These are phyloP conservation scores for Clusia tigrina DNA, from an alignment of 2,888 invertebrate genomes.

Conservation along the genomic window DNA sequence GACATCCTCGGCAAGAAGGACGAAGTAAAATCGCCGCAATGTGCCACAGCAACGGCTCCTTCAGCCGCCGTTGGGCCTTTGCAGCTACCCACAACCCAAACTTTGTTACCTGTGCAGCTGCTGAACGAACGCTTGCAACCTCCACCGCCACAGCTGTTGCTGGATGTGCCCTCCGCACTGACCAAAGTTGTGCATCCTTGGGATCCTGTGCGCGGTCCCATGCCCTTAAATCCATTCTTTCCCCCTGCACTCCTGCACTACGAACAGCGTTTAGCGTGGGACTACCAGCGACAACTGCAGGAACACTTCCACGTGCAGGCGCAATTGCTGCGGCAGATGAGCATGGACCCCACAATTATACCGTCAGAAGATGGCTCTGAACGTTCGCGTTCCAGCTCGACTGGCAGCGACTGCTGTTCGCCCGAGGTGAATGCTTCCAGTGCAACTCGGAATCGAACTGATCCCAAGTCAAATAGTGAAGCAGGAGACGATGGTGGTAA, in stretches of 20 bases:
- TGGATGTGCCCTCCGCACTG: slow-evolving; percentile 13
- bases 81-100: slow-evolving; percentile 7
- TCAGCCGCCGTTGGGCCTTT: slow-evolving; percentile 1
- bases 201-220: slow-evolving; percentile 64
- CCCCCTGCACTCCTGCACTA: slow-evolving; percentile 70
- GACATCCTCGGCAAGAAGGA: slow-evolving; percentile 83
- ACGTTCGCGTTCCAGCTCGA: slow-evolving; percentile 72
- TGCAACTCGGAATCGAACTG: slow-evolving; percentile 42
- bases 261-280: slow-evolving; percentile 71
- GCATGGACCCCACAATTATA: slow-evolving; percentile 61
- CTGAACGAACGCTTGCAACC: slow-evolving; percentile 22
- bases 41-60: slow-evolving; percentile 11
- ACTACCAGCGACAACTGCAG: slow-evolving; percentile 68
- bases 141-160: not conserved
- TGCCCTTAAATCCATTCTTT: slow-evolving; percentile 58
- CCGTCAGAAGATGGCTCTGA: slow-evolving; percentile 75
- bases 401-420: slow-evolving; percentile 78
- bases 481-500: not conserved
- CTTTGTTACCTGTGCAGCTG: slow-evolving; percentile 17
- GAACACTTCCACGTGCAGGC: slow-evolving; percentile 67
- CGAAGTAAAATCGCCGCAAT: slow-evolving; percentile 20
- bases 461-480: slow-evolving; percentile 11
- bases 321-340: slow-evolving; percentile 67
- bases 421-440: slow-evolving; percentile 68
- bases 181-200: slow-evolving; percentile 21